A percentile compares a stretch with the other conserved stretches of the same genome.
Conservation (phyloP, 1,140 invertebrate genomes). For the Zaprionus nigranus region DNA sequence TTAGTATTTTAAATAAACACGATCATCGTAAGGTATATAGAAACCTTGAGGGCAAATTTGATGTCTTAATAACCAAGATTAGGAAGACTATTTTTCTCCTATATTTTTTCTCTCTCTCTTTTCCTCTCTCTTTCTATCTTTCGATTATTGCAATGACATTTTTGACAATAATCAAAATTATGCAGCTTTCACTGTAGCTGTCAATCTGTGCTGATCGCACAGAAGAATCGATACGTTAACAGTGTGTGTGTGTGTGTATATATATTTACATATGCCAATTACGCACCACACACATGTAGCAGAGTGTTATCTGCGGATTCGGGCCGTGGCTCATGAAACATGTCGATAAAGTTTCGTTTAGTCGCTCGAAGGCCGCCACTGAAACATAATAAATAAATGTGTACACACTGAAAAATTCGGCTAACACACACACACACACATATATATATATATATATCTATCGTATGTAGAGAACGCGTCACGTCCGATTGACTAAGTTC, state of each 20-base stretch:
- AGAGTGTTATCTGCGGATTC: constrained; percentile 29
- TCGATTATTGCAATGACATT: too few relatives aligned
- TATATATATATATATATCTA: background rate
- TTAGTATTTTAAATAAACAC: too few relatives aligned
- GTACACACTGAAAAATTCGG: background rate
- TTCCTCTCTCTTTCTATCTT: too few relatives aligned
- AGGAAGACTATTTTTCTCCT: too few relatives aligned
- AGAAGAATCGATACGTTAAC: background rate
- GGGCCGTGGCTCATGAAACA: constrained; percentile 5
- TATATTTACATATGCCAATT: background rate
- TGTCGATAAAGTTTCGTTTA: constrained; percentile 45
- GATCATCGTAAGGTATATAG: too few relatives aligned
- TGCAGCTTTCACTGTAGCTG: background rate
- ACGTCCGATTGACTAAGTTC: constrained; percentile 15
- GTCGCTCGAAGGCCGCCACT: constrained; percentile 15
- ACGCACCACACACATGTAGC: constrained; percentile 12
- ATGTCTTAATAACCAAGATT: too few relatives aligned
- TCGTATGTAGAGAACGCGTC: background rate
- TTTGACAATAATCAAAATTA: background rate
- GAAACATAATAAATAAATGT: constrained; percentile 7
- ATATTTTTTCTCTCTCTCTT: too few relatives aligned
- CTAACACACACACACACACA: background rate
- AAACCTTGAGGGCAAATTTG: too few relatives aligned
- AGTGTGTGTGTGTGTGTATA: background rate
- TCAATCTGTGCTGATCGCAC: background rate